Evolutionary conservation across 2,888 invertebrate species (phyloP).

Genomic region (Aproaerema taeniolella): DNA sequence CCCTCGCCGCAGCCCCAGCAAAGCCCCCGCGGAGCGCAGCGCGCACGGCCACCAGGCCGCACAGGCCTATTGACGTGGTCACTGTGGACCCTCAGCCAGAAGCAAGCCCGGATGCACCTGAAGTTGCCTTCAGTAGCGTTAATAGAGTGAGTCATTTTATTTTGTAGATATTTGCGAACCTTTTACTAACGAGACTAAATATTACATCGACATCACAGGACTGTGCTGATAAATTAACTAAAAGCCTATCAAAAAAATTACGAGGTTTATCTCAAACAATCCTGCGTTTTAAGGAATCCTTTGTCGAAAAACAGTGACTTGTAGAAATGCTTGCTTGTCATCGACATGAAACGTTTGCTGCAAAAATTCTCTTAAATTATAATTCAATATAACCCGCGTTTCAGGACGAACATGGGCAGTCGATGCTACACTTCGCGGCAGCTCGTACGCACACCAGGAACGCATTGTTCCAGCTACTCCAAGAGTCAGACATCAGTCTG

Average conservation of each 20-base stretch:
- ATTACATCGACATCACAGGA: no score
- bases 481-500: constrained; percentile 88
- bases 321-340: no score
- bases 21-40: constrained; percentile 30
- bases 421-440: constrained; percentile 92
- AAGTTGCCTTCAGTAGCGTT: constrained; percentile 78
- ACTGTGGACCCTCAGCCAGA: constrained; percentile 72
- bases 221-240: no score
- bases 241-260: no score
- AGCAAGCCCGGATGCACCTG: constrained; percentile 67
- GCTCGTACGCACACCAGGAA: constrained; percentile 89
- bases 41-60: constrained; percentile 46
- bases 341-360: no score
- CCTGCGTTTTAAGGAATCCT: no score
- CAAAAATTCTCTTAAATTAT: no score
- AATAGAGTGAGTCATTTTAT: constrained; percentile 80
- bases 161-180: no score
- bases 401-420: constrained; percentile 93
- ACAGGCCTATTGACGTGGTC: constrained; percentile 76
- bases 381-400: neutral
- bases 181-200: no score
- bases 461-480: constrained; percentile 86
- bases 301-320: no score
- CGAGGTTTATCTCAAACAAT: no score
- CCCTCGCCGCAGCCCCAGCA: constrained; percentile 19